Evolutionary conservation across 2,888 invertebrate genomes (phyloP).

Genomic region (Parnassius apollo): DNA sequence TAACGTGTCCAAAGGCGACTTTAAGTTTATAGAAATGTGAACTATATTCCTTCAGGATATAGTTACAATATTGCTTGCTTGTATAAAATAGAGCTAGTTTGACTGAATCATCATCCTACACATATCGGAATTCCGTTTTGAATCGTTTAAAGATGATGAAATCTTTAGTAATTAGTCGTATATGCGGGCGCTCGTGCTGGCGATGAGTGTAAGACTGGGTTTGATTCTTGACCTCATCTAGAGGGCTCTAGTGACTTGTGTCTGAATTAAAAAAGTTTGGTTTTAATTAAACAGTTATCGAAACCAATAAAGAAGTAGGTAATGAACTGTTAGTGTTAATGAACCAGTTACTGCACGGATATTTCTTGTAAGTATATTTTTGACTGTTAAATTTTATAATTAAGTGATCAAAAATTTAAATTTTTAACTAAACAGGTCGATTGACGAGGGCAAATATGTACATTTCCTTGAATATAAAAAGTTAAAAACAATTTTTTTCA

Average conservation of each 20-base stretch:
- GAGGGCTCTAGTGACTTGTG: not conserved
- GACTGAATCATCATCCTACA: slow-evolving; percentile 17
- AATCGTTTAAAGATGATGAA: slow-evolving; percentile 24
- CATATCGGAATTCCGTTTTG: slow-evolving; percentile 17
- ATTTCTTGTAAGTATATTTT: too few species aligned
- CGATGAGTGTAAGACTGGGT: slow-evolving; percentile 1
- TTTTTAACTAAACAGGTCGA: too few species aligned
- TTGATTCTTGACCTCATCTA: slow-evolving; percentile 1
- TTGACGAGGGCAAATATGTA: too few species aligned
- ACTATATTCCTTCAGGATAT: not conserved
- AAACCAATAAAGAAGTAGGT: not conserved
- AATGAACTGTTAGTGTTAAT: too few species aligned
- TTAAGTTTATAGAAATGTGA: not conserved
- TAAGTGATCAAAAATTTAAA: too few species aligned
- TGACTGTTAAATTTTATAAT: too few species aligned
- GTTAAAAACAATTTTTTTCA: too few species aligned
- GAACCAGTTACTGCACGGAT: too few species aligned
- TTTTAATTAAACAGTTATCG: not conserved
- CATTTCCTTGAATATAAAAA: too few species aligned
- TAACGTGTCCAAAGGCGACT: slow-evolving; percentile 1
- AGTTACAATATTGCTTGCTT: slow-evolving; percentile 4
- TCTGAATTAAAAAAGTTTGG: not conserved
- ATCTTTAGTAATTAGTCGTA: slow-evolving; percentile 10
- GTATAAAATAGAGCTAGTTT: not conserved
- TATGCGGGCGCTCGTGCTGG: not conserved